Evolutionary conservation across 2,113 vertebrate species (phyloP).

Genomic region (Miniopterus natalensis): DNA sequence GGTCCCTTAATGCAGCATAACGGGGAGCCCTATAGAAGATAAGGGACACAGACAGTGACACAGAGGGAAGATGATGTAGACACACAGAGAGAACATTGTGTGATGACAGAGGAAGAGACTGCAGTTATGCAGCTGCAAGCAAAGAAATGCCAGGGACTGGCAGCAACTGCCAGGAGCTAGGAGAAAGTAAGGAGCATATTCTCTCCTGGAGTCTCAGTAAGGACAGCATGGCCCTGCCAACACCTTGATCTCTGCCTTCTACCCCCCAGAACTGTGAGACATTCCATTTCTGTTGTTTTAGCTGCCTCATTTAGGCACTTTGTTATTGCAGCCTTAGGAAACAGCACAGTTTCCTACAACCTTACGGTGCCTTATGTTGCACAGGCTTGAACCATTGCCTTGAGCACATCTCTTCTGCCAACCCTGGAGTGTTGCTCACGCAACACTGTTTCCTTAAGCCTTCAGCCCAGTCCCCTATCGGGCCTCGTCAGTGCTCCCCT

Average conservation of each 20-base stretch:
- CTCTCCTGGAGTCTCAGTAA: background rate
- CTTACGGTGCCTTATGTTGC: background rate
- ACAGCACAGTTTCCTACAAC: background rate
- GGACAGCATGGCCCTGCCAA: background rate
- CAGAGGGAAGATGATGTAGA: background rate
- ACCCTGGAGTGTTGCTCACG: background rate
- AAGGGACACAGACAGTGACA: background rate
- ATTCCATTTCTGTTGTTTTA: background rate
- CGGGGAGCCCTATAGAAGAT: background rate
- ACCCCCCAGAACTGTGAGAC: background rate
- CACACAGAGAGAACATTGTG: background rate
- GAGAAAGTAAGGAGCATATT: background rate
- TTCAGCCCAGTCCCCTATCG: background rate
- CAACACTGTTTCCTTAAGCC: background rate
- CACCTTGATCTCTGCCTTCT: background rate
- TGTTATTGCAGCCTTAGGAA: background rate
- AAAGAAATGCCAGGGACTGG: background rate
- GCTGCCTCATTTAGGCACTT: background rate
- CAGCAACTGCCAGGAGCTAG: background rate
- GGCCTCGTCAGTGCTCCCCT: background rate
- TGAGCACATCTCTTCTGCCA: background rate
- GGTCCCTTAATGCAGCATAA: background rate
- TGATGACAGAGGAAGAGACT: background rate
- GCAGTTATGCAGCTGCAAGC: background rate
- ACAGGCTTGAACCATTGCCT: background rate